Conservation (phyloP, 2,888 invertebrate genomes). For the Pseudoips prasinana region DNA sequence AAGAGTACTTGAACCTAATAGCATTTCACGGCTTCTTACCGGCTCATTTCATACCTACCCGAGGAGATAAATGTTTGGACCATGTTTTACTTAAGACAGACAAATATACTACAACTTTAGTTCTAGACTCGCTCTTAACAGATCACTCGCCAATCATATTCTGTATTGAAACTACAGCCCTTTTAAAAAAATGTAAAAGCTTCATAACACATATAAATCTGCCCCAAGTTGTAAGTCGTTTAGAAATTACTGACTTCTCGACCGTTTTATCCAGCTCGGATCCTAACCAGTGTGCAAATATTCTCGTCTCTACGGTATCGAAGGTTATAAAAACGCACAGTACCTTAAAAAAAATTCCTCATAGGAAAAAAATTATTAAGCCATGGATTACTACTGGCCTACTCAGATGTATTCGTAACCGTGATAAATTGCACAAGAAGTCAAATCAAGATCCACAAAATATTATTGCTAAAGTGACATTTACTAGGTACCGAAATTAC, state of each 20-base stretch:
- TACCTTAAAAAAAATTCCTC: not conserved
- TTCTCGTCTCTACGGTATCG: not conserved
- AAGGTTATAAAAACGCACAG: not conserved
- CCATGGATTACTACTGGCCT: not conserved
- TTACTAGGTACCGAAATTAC: not conserved
- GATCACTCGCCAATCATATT: not conserved
- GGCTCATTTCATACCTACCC: too few relatives aligned
- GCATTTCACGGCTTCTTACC: too few relatives aligned
- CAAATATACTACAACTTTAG: not conserved
- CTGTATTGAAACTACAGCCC: not conserved
- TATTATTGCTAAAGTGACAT: not conserved
- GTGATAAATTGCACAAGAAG: not conserved
- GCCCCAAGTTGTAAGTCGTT: too few relatives aligned
- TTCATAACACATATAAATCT: too few relatives aligned
- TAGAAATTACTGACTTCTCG: too few relatives aligned
- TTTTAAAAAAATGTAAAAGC: too few relatives aligned
- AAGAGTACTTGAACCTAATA: too few relatives aligned
- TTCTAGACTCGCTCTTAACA: not conserved
- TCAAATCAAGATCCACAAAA: not conserved
- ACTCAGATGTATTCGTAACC: not conserved
- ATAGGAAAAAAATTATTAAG: not conserved
- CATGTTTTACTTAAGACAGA: not conserved
- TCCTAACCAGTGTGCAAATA: not conserved
- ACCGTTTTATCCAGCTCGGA: too few relatives aligned
- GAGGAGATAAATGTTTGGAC: not conserved